Evolutionary conservation across 2,888 invertebrate genomes (phyloP).

Genomic region (Helleia helle): DNA sequence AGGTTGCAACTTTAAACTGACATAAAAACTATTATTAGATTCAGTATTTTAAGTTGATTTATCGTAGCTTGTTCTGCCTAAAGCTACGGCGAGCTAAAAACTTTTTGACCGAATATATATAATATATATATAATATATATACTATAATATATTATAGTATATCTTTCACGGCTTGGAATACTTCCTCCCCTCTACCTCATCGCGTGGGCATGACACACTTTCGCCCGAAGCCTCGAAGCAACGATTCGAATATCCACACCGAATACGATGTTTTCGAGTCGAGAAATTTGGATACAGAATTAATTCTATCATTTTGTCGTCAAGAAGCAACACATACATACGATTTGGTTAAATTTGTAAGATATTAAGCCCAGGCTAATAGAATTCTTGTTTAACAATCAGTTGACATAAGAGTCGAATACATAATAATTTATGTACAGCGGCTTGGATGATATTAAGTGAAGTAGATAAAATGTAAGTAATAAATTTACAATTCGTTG

Average conservation of each 20-base stretch:
- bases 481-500: too few species aligned
- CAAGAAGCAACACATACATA: background rate
- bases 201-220: slow-evolving; percentile 52
- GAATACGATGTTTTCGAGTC: slow-evolving; percentile 1
- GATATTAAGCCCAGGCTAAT: background rate
- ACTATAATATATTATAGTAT: slow-evolving; percentile 3
- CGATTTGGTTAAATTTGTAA: slow-evolving; percentile 6
- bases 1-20: too few species aligned
- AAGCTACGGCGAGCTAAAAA: too few species aligned
- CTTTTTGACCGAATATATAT: too few species aligned
- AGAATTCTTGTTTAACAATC: slow-evolving; percentile 6
- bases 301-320: background rate
- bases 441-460: too few species aligned
- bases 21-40: too few species aligned
- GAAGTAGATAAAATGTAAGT: too few species aligned
- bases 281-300: slow-evolving; percentile 9
- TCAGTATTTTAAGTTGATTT: too few species aligned
- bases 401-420: slow-evolving; percentile 1
- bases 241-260: slow-evolving; percentile 18
- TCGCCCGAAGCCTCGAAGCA: slow-evolving; percentile 32
- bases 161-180: slow-evolving; percentile 28
- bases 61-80: too few species aligned
- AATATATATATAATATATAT: slow-evolving; percentile 6
- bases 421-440: background rate
- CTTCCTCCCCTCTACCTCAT: slow-evolving; percentile 33